These are phyloP conservation scores for Andrena camellia DNA, from an alignment of 2,888 invertebrate species.

Conservation along the genomic window DNA sequence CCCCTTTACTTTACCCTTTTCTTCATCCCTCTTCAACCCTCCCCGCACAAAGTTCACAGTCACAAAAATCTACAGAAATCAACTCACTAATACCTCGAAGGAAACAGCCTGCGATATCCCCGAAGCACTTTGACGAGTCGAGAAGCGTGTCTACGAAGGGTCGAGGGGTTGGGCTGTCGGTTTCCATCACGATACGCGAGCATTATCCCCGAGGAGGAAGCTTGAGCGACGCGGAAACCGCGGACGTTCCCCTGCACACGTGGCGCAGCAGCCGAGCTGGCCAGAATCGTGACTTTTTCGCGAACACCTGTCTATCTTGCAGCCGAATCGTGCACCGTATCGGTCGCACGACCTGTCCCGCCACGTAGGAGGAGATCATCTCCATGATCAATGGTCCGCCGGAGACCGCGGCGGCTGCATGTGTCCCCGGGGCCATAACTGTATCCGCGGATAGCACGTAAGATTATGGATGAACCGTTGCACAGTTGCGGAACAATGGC, in stretches of 20 bases:
- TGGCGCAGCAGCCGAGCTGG: conserved; percentile 6
- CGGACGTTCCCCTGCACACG: conserved; percentile 36
- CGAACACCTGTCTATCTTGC: conserved; percentile 70
- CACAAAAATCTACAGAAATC: too few species aligned
- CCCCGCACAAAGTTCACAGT: too few species aligned
- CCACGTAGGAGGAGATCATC: conserved; percentile 76
- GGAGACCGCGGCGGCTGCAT: conserved; percentile 63
- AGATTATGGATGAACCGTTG: conserved; percentile 82
- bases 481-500: conserved; percentile 78
- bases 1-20: too few species aligned
- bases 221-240: conserved; percentile 56
- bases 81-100: too few species aligned
- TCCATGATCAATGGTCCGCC: conserved; percentile 77
- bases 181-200: conserved; percentile 49
- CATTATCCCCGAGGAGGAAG: conserved; percentile 53
- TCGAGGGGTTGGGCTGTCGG: conserved; percentile 8
- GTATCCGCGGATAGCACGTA: conserved; percentile 77
- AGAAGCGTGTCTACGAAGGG: not conserved
- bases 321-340: conserved; percentile 74
- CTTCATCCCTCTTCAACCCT: too few species aligned
- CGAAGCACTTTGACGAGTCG: not conserved
- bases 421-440: conserved; percentile 81
- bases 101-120: too few species aligned
- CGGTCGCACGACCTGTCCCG: conserved; percentile 79
- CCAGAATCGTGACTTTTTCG: conserved; percentile 68